phyloP scores from a whole-genome alignment of 2,888 invertebrate genomes.

The Chrysomela aeneicollis region DNA sequence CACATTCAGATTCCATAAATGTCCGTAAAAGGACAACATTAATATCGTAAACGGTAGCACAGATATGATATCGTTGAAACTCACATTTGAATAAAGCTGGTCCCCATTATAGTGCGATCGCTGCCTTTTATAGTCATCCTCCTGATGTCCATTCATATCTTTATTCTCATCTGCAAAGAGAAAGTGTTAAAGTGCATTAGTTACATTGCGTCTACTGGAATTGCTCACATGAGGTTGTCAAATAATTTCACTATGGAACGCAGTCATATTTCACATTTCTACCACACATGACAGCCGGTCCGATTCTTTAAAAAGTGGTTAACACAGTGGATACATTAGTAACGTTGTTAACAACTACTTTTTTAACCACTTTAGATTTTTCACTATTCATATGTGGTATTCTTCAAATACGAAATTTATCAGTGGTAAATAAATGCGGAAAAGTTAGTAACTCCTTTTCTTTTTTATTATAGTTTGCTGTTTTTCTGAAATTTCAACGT shows the following conservation, averaged over 20 bases:
- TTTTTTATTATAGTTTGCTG: too few species aligned
- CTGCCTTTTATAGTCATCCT: conserved; percentile 88
- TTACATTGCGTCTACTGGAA: not conserved
- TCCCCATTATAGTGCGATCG: conserved; percentile 89
- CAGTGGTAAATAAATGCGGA: too few species aligned
- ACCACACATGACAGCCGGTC: too few species aligned
- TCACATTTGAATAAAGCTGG: conserved; percentile 88
- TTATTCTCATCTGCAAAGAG: conserved; percentile 79
- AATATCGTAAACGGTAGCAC: conserved; percentile 2
- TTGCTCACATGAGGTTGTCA: not conserved
- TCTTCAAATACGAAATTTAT: too few species aligned
- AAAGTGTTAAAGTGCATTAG: conserved; percentile 1
- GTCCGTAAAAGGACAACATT: not conserved
- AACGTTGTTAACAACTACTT: too few species aligned
- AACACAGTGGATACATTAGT: too few species aligned
- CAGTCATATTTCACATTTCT: too few species aligned
- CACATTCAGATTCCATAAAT: not conserved
- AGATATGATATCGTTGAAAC: conserved; percentile 56
- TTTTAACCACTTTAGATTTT: too few species aligned
- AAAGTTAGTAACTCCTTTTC: too few species aligned
- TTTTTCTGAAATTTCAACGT: too few species aligned
- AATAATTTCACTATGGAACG: not conserved
- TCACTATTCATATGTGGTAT: too few species aligned
- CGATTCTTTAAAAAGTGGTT: too few species aligned
- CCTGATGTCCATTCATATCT: conserved; percentile 86